Conservation (phyloP, 2,113 vertebrate genomes). For the Oreochromis aureus region DNA sequence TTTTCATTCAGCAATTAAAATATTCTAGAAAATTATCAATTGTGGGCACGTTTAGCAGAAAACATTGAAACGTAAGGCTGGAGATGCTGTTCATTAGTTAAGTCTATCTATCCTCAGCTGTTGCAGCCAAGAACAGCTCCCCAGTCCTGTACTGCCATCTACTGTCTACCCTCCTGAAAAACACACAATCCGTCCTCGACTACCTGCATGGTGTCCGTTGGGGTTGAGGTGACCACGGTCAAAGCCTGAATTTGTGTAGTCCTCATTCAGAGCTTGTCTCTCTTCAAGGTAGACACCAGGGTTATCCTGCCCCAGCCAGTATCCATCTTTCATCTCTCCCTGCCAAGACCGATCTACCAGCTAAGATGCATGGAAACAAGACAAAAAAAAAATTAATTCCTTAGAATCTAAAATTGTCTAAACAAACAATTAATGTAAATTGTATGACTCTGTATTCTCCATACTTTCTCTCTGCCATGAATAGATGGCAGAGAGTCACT, state of each 20-base stretch:
- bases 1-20: neutral
- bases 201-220: slow-evolving; percentile 72
- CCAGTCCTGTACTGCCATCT: neutral
- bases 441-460: neutral
- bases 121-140: neutral
- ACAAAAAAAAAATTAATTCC: neutral
- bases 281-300: slow-evolving; percentile 63
- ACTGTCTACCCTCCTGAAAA: neutral
- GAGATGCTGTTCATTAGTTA: neutral
- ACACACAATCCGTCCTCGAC: neutral
- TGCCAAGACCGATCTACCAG: slow-evolving; percentile 63
- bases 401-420: neutral
- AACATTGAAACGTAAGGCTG: neutral
- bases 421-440: neutral
- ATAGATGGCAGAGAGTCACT: neutral
- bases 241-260: slow-evolving; percentile 68
- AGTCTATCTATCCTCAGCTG: neutral
- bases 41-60: rapidly evolving
- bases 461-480: neutral
- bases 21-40: neutral
- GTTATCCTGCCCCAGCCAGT: slow-evolving; percentile 58
- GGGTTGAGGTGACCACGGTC: slow-evolving; percentile 75
- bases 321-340: slow-evolving; percentile 66
- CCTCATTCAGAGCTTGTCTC: slow-evolving; percentile 71
- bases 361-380: neutral